These are phyloP conservation scores for Anseranas semipalmata DNA, from an alignment of 2,113 vertebrate genomes.

Conservation along the genomic window DNA sequence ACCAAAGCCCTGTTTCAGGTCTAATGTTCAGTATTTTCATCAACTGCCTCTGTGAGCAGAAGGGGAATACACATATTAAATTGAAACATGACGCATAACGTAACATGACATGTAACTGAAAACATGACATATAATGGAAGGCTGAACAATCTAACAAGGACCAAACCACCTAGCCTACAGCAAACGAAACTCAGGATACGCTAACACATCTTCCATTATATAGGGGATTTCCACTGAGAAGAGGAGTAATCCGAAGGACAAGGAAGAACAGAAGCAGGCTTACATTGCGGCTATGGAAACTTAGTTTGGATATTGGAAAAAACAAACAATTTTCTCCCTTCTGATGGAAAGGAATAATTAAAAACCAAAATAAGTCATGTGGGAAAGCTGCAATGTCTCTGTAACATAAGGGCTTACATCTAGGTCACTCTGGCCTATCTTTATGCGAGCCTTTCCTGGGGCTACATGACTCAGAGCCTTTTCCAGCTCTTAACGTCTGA, in stretches of 20 bases:
- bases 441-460: conserved; percentile 51
- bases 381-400: background rate
- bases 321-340: background rate
- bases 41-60: background rate
- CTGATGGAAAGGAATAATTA: background rate
- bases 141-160: background rate
- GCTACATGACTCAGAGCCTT: conserved; percentile 55
- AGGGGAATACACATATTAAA: background rate
- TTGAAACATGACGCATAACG: background rate
- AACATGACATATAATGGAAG: background rate
- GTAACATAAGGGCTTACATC: conserved; percentile 30
- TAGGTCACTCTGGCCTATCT: conserved; percentile 28
- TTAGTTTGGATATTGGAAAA: background rate
- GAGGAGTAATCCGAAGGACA: background rate
- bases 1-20: background rate
- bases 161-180: background rate
- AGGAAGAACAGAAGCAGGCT: background rate
- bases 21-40: background rate
- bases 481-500: background rate
- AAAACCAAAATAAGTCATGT: background rate
- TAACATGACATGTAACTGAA: background rate
- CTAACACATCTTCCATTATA: background rate
- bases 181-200: background rate
- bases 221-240: background rate
- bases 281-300: background rate